Evolutionary conservation across 2,797 vertebrate genomes (phyloP).

Genomic region (Peromyscus eremicus): DNA sequence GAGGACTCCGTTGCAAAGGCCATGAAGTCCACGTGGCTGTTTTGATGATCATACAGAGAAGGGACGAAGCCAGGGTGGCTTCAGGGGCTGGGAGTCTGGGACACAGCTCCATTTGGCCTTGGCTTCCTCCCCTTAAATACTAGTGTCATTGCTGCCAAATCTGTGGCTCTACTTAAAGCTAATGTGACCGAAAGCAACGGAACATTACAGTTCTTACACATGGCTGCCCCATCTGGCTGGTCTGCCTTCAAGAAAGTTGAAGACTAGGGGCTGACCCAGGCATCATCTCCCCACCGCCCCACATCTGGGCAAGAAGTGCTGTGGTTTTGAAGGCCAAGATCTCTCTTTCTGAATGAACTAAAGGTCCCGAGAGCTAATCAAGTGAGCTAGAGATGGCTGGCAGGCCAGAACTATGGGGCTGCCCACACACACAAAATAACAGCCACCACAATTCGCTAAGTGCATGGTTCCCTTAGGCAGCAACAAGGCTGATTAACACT

Average conservation of each 20-base stretch:
- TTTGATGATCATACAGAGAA: neutral
- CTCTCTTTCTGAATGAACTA: neutral
- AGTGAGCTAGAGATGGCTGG: neutral
- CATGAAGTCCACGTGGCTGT: neutral
- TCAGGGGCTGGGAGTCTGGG: neutral
- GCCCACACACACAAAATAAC: neutral
- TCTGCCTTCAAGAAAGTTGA: neutral
- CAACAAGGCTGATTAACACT: neutral
- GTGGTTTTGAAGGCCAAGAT: neutral
- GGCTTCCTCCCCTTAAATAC: neutral
- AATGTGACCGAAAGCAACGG: neutral
- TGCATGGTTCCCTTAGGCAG: neutral
- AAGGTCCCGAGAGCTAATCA: neutral
- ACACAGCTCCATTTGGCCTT: slow-evolving; percentile 22
- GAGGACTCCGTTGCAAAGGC: slow-evolving; percentile 53
- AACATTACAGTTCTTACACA: neutral
- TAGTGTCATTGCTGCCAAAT: neutral
- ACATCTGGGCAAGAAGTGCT: neutral
- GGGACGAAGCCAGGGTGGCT: neutral
- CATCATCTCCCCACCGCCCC: neutral
- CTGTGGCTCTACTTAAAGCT: neutral
- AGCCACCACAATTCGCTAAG: neutral
- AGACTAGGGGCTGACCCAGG: neutral
- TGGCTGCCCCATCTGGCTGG: neutral
- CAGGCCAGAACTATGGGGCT: neutral